A percentile compares a stretch with the other conserved stretches of the same genome.
phyloP scores from a whole-genome alignment of 1,140 invertebrate species.

The Contarinia nasturtii region DNA sequence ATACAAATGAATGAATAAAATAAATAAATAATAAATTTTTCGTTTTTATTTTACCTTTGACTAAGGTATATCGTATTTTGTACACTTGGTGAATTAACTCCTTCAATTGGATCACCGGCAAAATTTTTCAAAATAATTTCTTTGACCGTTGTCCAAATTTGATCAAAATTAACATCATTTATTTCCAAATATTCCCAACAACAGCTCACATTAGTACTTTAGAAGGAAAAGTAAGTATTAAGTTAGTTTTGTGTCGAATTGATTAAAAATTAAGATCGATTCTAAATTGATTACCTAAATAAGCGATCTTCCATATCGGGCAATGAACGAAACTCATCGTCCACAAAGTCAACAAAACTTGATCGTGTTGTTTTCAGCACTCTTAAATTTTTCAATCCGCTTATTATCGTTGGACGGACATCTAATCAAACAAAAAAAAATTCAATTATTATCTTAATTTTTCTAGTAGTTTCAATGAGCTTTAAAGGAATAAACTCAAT shows the following conservation, averaged over 20 bases:
- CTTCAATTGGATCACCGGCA: constrained; percentile 43
- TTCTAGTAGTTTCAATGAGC: neutral
- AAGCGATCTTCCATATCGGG: constrained; percentile 52
- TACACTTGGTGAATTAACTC: constrained; percentile 50
- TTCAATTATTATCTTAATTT: neutral
- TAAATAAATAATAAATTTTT: too few relatives aligned
- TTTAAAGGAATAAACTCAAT: too few relatives aligned
- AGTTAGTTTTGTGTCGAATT: neutral
- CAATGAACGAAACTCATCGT: constrained; percentile 52
- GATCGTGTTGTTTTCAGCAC: constrained; percentile 60
- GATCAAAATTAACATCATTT: constrained; percentile 40
- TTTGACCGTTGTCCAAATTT: constrained; percentile 41
- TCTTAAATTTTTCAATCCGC: constrained; percentile 41
- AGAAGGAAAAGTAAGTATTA: constrained; percentile 17
- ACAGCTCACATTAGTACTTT: constrained; percentile 51
- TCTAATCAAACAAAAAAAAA: constrained; percentile 7
- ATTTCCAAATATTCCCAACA: constrained; percentile 46
- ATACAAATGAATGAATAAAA: too few relatives aligned
- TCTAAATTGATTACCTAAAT: constrained; percentile 21
- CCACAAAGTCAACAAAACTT: constrained; percentile 53
- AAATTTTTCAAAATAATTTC: constrained; percentile 50
- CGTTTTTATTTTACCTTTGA: too few relatives aligned
- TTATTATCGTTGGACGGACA: constrained; percentile 31
- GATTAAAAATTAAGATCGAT: too few relatives aligned
- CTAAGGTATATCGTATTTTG: constrained; percentile 55